These are phyloP conservation scores for Mallotus villosus DNA, from an alignment of 2,797 vertebrate genomes.

Conservation along the genomic window DNA sequence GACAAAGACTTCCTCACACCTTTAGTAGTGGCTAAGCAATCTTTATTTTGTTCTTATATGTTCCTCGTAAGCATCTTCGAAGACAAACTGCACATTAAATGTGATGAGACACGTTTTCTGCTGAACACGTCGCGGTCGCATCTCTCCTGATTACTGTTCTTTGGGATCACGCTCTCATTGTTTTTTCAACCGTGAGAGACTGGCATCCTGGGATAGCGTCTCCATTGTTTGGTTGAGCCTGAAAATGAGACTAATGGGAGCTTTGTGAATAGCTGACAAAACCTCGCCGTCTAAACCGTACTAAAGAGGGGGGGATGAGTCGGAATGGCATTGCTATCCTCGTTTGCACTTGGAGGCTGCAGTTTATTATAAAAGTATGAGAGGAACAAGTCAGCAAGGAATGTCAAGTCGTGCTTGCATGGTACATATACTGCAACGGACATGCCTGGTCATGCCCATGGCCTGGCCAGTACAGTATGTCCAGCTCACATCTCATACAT, in stretches of 20 bases:
- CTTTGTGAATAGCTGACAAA: conserved; percentile 11
- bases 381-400: background rate
- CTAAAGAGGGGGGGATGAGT: background rate
- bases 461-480: background rate
- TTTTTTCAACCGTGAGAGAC: background rate
- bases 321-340: background rate
- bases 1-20: background rate
- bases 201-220: conserved; percentile 18
- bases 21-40: background rate
- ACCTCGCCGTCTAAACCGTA: background rate
- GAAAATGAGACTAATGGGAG: conserved; percentile 16
- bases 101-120: background rate
- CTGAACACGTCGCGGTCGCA: background rate
- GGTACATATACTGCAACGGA: background rate
- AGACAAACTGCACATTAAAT: conserved; percentile 18
- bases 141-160: background rate
- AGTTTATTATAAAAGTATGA: background rate
- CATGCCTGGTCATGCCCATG: background rate
- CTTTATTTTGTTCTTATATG: background rate
- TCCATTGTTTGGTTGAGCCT: conserved; percentile 16
- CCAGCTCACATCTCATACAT: background rate
- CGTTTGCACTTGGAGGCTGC: background rate
- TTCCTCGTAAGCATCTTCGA: conserved; percentile 11
- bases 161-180: conserved; percentile 2
- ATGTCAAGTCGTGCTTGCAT: background rate